Evolutionary conservation across 2,888 invertebrate species (phyloP).

Genomic region (Ormyrus nitidulus): DNA sequence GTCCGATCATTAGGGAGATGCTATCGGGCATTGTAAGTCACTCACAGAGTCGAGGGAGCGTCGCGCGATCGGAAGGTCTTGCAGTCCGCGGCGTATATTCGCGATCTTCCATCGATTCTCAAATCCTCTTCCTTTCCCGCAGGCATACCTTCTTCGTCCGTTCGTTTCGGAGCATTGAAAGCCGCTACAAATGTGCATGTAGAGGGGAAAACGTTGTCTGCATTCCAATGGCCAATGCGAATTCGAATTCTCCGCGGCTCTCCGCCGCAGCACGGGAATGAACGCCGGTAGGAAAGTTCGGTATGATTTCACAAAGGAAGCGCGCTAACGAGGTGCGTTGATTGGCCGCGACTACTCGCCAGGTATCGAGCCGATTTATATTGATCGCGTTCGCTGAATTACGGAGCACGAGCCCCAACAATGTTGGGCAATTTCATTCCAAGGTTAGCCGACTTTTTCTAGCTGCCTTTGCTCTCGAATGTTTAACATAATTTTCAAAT

Average conservation of each 20-base stretch:
- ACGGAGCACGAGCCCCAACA: neutral
- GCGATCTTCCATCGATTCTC: slow-evolving; percentile 44
- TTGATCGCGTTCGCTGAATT: slow-evolving; percentile 4
- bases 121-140: slow-evolving; percentile 21
- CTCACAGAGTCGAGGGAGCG: slow-evolving; percentile 59
- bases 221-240: slow-evolving; percentile 36
- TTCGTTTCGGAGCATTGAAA: slow-evolving; percentile 1
- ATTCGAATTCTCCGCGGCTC: slow-evolving; percentile 30
- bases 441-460: no score
- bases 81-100: neutral
- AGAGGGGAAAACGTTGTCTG: slow-evolving; percentile 10
- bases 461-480: no score
- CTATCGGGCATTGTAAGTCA: slow-evolving; percentile 72
- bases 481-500: no score
- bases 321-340: slow-evolving; percentile 40
- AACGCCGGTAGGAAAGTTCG: slow-evolving; percentile 31
- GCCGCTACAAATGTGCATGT: neutral
- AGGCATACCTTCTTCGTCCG: neutral
- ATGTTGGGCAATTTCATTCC: neutral
- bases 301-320: slow-evolving; percentile 50
- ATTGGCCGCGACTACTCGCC: slow-evolving; percentile 4
- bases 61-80: neutral
- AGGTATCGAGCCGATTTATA: slow-evolving; percentile 17
- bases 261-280: neutral
- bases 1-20: slow-evolving; percentile 73